Percentiles rank a stretch among this genome's conserved stretches.
These are phyloP conservation scores for Hemiscyllium ocellatum DNA, from an alignment of 2,113 vertebrate species.

Conservation along the genomic window DNA sequence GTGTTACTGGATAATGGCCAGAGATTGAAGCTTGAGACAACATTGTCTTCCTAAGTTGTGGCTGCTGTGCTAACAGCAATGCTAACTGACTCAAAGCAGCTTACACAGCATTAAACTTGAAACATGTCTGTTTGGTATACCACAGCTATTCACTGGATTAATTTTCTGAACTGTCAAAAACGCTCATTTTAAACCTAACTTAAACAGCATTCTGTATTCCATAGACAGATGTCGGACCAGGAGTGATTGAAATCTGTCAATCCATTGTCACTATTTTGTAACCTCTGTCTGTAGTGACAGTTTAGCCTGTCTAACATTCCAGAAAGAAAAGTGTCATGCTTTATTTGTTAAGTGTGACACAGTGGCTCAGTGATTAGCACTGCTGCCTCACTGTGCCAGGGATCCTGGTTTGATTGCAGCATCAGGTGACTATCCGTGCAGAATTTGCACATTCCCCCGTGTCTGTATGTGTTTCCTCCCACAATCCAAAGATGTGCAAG, in stretches of 20 bases:
- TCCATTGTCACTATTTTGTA: background rate
- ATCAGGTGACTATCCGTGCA: no score
- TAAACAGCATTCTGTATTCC: background rate
- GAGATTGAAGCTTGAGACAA: background rate
- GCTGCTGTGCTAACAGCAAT: background rate
- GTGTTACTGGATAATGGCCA: no score
- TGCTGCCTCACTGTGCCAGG: no score
- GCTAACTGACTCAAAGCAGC: background rate
- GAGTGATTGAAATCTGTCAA: background rate
- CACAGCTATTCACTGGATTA: background rate
- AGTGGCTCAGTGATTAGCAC: no score
- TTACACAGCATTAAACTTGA: background rate
- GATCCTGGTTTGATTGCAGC: no score
- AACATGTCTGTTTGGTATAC: background rate
- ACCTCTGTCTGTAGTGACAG: background rate
- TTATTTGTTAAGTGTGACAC: background rate
- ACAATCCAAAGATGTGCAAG: no score
- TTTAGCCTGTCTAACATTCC: background rate
- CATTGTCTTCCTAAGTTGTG: background rate
- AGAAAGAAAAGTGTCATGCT: background rate
- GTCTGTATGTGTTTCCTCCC: no score
- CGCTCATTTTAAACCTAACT: background rate
- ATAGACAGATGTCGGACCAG: background rate
- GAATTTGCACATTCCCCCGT: no score
- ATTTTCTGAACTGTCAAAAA: background rate